phyloP scores from a whole-genome alignment of 2,888 invertebrate genomes.

The Bimastos eiseni region DNA sequence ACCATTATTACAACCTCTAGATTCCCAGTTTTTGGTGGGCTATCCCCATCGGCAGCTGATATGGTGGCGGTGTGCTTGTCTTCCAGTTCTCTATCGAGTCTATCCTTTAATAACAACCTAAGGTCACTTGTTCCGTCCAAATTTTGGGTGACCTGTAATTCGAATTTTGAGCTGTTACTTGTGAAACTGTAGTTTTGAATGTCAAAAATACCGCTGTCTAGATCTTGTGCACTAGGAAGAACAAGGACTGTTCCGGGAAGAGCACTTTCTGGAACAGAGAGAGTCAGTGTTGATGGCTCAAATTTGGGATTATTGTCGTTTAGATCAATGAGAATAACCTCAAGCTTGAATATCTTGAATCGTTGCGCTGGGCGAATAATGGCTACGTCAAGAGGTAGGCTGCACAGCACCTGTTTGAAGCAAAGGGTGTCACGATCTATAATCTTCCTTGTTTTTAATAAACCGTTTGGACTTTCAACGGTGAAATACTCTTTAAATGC shows the following conservation, averaged over 20 bases:
- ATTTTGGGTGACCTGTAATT: constrained; percentile 35
- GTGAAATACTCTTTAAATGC: constrained; percentile 34
- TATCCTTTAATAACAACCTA: constrained; percentile 35
- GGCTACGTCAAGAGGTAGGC: constrained; percentile 31
- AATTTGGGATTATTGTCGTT: constrained; percentile 39
- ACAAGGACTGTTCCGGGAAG: constrained; percentile 33
- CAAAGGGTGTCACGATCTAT: constrained; percentile 35
- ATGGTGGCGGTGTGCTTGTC: constrained; percentile 50
- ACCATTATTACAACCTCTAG: constrained; percentile 50
- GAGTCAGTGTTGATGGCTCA: not conserved
- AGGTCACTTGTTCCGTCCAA: constrained; percentile 39
- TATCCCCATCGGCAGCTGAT: constrained; percentile 56
- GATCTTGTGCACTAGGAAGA: constrained; percentile 41
- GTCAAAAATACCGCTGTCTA: constrained; percentile 39
- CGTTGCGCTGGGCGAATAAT: constrained; percentile 26
- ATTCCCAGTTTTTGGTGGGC: constrained; percentile 48
- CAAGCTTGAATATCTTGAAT: constrained; percentile 33
- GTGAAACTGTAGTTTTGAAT: constrained; percentile 39
- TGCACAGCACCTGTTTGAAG: constrained; percentile 18
- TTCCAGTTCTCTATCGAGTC: constrained; percentile 67
- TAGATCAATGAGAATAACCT: constrained; percentile 28
- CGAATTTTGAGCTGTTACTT: constrained; percentile 32
- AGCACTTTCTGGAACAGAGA: constrained; percentile 36
- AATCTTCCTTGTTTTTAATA: not conserved
- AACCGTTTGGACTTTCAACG: constrained; percentile 19